Percentiles rank a stretch among this genome's conserved stretches.
These are phyloP conservation scores for Guaruba guarouba DNA, from an alignment of 2,113 vertebrate species.

Conservation along the genomic window DNA sequence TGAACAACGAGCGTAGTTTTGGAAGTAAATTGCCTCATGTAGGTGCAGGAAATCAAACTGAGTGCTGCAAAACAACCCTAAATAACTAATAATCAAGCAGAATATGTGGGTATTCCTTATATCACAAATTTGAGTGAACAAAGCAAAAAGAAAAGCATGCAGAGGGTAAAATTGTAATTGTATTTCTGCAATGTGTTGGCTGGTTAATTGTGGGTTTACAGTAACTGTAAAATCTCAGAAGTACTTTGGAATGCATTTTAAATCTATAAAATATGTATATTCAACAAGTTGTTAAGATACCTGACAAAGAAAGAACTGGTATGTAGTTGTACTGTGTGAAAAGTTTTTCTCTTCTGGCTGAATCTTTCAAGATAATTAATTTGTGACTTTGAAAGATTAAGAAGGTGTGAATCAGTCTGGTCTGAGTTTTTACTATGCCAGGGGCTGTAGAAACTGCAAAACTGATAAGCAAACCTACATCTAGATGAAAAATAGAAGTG, in stretches of 20 bases:
- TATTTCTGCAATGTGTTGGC: not conserved
- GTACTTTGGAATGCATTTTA: not conserved
- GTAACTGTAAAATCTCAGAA: not conserved
- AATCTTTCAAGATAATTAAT: not conserved
- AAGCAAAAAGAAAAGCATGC: not conserved
- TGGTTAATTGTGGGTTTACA: not conserved
- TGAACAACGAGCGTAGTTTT: not conserved
- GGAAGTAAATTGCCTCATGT: not conserved
- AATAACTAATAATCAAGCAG: not conserved
- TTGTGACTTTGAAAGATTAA: not conserved
- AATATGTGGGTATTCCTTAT: not conserved
- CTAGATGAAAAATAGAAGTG: not conserved
- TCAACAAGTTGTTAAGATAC: not conserved
- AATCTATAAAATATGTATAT: not conserved
- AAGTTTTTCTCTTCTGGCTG: not conserved
- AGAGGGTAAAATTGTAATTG: not conserved
- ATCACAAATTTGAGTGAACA: not conserved
- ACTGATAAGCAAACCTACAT: not conserved
- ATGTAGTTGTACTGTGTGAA: accelerated
- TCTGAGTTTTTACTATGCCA: not conserved
- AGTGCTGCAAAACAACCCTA: not conserved
- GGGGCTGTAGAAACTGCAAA: not conserved
- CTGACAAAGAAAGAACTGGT: not conserved
- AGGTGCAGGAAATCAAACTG: not conserved
- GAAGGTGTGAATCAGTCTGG: not conserved